These are phyloP conservation scores for Limenitis camilla DNA, from an alignment of 2,888 invertebrate genomes.

Conservation along the genomic window DNA sequence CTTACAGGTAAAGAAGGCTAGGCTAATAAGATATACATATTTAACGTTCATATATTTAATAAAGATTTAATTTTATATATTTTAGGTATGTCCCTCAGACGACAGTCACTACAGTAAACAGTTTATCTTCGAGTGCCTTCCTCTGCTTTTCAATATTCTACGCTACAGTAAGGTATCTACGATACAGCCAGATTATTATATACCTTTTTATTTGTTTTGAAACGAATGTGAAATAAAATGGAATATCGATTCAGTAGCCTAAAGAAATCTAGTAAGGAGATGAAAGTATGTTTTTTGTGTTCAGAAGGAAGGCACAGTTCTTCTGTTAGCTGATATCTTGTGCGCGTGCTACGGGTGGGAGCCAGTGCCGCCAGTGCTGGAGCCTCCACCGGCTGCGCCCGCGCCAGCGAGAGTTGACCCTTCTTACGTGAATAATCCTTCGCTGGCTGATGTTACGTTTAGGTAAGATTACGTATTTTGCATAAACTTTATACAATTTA, in stretches of 20 bases:
- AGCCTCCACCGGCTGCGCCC: conserved; percentile 76
- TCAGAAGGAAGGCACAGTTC: conserved; percentile 90
- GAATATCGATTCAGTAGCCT: no score
- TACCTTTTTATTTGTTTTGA: no score
- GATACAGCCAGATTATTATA: no score
- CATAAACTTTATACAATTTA: no score
- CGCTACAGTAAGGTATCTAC: conserved; percentile 92
- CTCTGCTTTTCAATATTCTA: conserved; percentile 91
- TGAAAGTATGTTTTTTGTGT: neutral
- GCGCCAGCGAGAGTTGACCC: conserved; percentile 88
- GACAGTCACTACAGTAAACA: conserved; percentile 83
- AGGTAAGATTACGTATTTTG: conserved; percentile 45
- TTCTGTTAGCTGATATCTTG: conserved; percentile 90
- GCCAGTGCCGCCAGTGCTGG: conserved; percentile 77
- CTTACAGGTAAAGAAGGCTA: conserved; percentile 76
- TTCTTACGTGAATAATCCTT: conserved; percentile 94
- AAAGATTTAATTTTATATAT: conserved; percentile 8
- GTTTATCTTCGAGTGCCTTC: conserved; percentile 92
- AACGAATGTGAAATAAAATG: no score
- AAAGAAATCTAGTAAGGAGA: no score
- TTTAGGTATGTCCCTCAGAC: conserved; percentile 87
- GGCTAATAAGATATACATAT: neutral
- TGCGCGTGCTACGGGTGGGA: conserved; percentile 93
- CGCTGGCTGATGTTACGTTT: conserved; percentile 93
- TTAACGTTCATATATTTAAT: no score